A percentile compares a stretch with the other conserved stretches of the same genome.
phyloP scores from a whole-genome alignment of 2,888 invertebrate genomes.

The Drosophila gaucha region DNA sequence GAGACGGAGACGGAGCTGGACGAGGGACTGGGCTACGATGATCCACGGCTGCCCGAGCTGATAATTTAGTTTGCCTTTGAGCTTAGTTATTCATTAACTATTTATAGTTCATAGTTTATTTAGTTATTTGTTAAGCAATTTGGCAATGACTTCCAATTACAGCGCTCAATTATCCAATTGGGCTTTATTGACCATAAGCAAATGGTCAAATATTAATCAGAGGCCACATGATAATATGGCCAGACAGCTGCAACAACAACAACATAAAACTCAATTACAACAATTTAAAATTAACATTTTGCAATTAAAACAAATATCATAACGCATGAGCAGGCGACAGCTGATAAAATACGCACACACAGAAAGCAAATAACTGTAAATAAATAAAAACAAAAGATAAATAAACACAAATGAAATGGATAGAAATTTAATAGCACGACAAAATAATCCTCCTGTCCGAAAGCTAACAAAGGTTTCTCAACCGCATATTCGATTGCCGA shows the following conservation, averaged over 20 bases:
- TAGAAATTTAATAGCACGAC: slow-evolving; percentile 49
- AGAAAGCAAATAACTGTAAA: slow-evolving; percentile 21
- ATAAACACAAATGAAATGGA: slow-evolving; percentile 44
- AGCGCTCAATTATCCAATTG: slow-evolving; percentile 31
- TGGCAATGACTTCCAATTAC: slow-evolving; percentile 30
- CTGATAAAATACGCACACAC: slow-evolving; percentile 8
- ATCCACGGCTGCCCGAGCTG: slow-evolving; percentile 64
- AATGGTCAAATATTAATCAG: slow-evolving; percentile 49
- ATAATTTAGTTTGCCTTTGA: slow-evolving; percentile 33
- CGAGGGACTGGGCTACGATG: slow-evolving; percentile 51
- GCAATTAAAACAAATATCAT: slow-evolving; percentile 50
- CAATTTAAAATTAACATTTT: slow-evolving; percentile 72
- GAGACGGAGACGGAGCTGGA: slow-evolving; percentile 1
- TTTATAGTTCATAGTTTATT: neutral
- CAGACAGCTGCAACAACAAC: slow-evolving; percentile 20
- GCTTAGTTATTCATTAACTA: neutral
- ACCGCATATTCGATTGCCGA: slow-evolving; percentile 18
- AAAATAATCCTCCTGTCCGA: slow-evolving; percentile 53
- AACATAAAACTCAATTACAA: slow-evolving; percentile 65
- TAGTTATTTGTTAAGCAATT: slow-evolving; percentile 18
- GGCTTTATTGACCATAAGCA: slow-evolving; percentile 29
- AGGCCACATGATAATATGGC: slow-evolving; percentile 41
- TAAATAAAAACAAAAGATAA: slow-evolving; percentile 15
- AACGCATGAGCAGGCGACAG: neutral
- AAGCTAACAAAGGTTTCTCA: slow-evolving; percentile 25